Evolutionary conservation across 1,140 invertebrate species (phyloP), one percentile per base, ranked within the genome.

Genomic region (Theocolax elegans): DNA sequence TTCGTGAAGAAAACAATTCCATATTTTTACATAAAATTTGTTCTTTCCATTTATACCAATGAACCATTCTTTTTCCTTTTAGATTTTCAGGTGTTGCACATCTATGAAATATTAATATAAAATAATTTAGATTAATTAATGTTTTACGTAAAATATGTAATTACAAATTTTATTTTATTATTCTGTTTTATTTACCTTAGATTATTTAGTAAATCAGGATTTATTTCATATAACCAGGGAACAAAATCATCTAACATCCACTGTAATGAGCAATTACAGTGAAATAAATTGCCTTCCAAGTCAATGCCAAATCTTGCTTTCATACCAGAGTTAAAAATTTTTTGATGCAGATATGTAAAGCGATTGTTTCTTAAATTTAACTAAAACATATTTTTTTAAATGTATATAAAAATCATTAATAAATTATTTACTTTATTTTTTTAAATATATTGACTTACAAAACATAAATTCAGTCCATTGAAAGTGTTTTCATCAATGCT

Each of bases 271-370:
- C 84, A 85, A 60, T 85, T 74, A 21, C 83, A 85, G 64, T 76
- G 59, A 25, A 85, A 75, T n/a, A 82, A 83, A 75, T 85, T 85
- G 25, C 73, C 71, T 79, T 83, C 81, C 25, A 83, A 68, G 76
- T 85, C 75, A 31, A 85, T 70, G 35, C 69, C 76, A 21, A 74
- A 42, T 25, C 66, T 66, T n/a, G 73, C 12, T 25, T 63, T 73
- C 64, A 38, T 63, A 58, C 67, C 44, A 62, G 44, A 40, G 48
- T 76, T 74, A 10, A 74, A 73, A 38, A 79, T 10, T 23, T 77
- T 65, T 38, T 67, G 27, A 21, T 76, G 62, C 10, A 85, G 68
- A 3, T 76, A 35, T 1, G 56, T 68, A n/a, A 85, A 73, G 12
- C 49, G 71, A 69, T 85, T 85, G 31, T 81, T 76, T 51, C 77